These are phyloP conservation scores for Galeopsomyia nigrocyanea DNA, from an alignment of 2,888 invertebrate genomes.

Conservation along the genomic window DNA sequence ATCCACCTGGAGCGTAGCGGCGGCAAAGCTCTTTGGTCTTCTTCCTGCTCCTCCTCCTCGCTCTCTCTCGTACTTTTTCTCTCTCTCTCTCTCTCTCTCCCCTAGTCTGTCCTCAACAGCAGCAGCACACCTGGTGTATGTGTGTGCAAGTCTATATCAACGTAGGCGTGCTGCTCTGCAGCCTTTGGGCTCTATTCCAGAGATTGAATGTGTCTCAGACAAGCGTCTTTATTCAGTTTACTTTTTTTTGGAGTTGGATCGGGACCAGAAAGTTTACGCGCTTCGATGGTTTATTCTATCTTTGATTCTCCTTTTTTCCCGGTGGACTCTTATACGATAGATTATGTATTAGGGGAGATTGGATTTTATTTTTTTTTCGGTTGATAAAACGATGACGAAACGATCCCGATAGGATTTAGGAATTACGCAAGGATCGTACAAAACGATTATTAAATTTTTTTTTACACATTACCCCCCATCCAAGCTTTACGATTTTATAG, in stretches of 20 bases:
- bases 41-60: not conserved
- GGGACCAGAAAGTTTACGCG: not conserved
- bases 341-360: no score
- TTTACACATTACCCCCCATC: no score
- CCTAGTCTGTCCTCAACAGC: not conserved
- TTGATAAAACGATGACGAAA: no score
- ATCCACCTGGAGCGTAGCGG: constrained; percentile 31
- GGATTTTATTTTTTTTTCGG: no score
- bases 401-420: no score
- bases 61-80: not conserved
- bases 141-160: not conserved
- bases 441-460: no score
- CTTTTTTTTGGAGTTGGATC: not conserved
- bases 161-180: not conserved
- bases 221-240: not conserved
- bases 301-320: no score
- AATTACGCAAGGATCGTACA: no score
- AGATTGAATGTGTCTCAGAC: constrained; percentile 44
- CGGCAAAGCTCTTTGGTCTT: constrained; percentile 13
- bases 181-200: constrained; percentile 5
- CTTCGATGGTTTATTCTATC: no score
- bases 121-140: not conserved
- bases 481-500: no score
- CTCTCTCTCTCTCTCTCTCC: constrained; percentile 4
- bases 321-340: no score